A percentile compares a stretch with the other conserved stretches of the same genome.
Evolutionary conservation across 1,140 invertebrate genomes (phyloP).

Genomic region (Hyphantria cunea): DNA sequence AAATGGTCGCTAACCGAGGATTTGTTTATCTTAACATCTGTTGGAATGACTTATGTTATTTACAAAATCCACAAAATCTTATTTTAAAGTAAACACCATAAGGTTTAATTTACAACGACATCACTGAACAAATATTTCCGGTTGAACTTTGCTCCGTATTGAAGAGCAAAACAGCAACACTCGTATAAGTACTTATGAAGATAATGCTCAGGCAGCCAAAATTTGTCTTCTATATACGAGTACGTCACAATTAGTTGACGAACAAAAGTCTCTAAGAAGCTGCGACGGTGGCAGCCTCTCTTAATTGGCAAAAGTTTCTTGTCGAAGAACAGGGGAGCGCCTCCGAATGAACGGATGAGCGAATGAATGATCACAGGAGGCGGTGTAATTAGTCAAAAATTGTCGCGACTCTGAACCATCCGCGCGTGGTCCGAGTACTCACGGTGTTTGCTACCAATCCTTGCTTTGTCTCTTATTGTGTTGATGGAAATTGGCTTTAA

Average conservation of each 20-base stretch:
- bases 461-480: no score
- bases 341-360: slow-evolving; percentile 48
- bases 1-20: no score
- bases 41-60: no score
- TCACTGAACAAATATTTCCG: background rate
- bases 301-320: slow-evolving; percentile 69
- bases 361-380: slow-evolving; percentile 45
- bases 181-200: slow-evolving; percentile 3
- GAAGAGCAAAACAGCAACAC: slow-evolving; percentile 5
- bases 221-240: slow-evolving; percentile 38
- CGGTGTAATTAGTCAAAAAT: slow-evolving; percentile 53
- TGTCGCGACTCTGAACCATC: slow-evolving; percentile 27
- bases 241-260: slow-evolving; percentile 57
- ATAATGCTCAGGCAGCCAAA: slow-evolving; percentile 21
- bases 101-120: no score
- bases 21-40: no score
- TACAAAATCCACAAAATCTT: no score
- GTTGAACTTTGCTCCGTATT: slow-evolving; percentile 9
- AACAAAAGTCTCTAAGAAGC: slow-evolving; percentile 49
- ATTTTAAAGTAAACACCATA: no score
- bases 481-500: no score
- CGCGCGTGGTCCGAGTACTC: slow-evolving; percentile 2
- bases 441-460: no score
- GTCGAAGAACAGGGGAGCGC: slow-evolving; percentile 31
- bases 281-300: slow-evolving; percentile 50